Conservation (phyloP, 2,113 vertebrate species). For the Microcebus murinus region DNA sequence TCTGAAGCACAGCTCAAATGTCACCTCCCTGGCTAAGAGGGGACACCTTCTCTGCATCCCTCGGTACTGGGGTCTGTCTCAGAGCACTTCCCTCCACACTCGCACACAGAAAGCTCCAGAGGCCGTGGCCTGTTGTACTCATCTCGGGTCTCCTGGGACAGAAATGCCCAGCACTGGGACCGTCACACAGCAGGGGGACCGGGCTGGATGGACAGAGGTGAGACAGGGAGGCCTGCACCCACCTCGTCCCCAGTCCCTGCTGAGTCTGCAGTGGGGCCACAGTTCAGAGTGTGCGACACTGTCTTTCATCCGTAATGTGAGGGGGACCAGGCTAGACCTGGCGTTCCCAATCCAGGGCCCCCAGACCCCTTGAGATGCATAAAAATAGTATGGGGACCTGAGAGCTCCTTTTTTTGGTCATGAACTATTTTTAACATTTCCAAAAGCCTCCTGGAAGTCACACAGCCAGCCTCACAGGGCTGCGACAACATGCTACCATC, state of each 20-base stretch:
- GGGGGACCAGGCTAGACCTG: not conserved
- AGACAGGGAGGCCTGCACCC: not conserved
- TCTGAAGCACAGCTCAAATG: not conserved
- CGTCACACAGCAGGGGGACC: not conserved
- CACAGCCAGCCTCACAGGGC: not conserved
- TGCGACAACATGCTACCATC: not conserved
- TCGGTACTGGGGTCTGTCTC: not conserved
- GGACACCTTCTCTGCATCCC: not conserved
- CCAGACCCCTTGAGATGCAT: not conserved
- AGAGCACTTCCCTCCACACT: not conserved
- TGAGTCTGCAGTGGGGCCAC: not conserved
- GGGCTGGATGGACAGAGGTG: not conserved
- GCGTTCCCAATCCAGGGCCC: not conserved
- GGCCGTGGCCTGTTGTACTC: not conserved
- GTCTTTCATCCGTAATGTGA: not conserved
- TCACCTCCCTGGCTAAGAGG: not conserved
- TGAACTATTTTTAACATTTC: constrained; percentile 50
- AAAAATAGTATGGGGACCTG: not conserved
- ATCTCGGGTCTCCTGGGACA: not conserved
- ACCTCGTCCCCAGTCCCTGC: not conserved
- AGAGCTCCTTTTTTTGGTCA: not conserved
- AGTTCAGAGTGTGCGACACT: not conserved
- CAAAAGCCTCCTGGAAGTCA: not conserved
- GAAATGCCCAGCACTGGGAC: not conserved
- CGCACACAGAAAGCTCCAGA: not conserved